Percentiles rank a stretch among this genome's conserved stretches.
These are phyloP conservation scores for Trinectes maculatus DNA, from an alignment of 2,113 vertebrate species.

Conservation along the genomic window DNA sequence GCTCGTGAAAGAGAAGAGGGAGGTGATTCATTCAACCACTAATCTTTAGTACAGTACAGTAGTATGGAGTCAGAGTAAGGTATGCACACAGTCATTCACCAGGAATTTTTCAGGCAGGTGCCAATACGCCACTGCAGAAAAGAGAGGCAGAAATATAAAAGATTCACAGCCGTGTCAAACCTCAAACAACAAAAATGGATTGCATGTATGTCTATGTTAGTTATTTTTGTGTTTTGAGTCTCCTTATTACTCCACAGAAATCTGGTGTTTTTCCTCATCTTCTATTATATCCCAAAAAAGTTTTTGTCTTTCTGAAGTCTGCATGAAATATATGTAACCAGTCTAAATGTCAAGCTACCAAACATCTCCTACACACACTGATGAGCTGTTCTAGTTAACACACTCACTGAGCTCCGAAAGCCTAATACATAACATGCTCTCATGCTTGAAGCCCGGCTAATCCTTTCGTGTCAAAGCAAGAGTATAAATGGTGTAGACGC, in stretches of 20 bases:
- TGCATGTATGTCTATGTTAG: too few species aligned
- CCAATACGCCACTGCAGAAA: neutral
- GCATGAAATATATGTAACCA: too few species aligned
- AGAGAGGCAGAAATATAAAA: too few species aligned
- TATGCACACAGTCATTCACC: neutral
- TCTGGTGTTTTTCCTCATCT: neutral
- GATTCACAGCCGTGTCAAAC: too few species aligned
- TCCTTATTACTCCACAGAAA: neutral
- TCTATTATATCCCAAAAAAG: too few species aligned
- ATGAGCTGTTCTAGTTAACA: neutral
- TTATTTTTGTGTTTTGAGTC: too few species aligned
- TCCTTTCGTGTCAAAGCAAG: neutral
- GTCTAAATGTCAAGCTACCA: neutral
- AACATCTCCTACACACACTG: neutral
- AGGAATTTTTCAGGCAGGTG: neutral
- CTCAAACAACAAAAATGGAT: neutral
- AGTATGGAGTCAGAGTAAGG: neutral
- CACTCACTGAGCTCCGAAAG: neutral
- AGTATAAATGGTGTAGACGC: neutral
- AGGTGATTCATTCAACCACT: neutral
- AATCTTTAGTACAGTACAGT: slow-evolving; percentile 10
- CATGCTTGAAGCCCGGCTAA: slow-evolving; percentile 3
- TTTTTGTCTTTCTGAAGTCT: too few species aligned
- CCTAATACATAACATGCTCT: neutral
- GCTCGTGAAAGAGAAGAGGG: neutral